Percentiles rank a stretch among this genome's conserved stretches.
Conservation (phyloP, 2,797 vertebrate species). For the Paguma larvata region DNA sequence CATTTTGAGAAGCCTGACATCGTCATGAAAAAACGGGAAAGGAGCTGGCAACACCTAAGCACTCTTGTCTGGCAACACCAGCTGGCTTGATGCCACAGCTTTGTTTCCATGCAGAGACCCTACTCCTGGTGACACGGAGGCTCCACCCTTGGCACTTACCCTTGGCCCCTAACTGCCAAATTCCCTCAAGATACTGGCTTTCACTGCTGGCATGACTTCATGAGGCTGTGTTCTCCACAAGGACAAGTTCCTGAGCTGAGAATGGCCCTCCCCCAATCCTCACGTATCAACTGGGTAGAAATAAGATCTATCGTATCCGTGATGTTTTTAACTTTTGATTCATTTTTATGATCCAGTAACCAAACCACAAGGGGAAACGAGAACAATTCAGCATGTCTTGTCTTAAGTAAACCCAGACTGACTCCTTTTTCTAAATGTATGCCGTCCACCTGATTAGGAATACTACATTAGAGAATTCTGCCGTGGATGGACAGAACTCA, state of each 20-base stretch:
- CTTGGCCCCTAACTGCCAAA: accelerated
- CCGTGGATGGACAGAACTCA: not conserved
- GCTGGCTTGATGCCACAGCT: not conserved
- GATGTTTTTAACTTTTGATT: not conserved
- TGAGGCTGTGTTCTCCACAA: not conserved
- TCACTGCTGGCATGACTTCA: not conserved
- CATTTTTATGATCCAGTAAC: not conserved
- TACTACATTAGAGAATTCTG: not conserved
- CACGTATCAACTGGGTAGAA: not conserved
- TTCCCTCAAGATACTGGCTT: not conserved
- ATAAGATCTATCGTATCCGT: not conserved
- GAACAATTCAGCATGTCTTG: not conserved
- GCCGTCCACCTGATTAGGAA: not conserved
- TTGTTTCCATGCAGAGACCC: accelerated
- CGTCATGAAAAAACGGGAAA: not conserved
- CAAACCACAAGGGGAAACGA: constrained; percentile 19
- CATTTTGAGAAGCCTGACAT: not conserved
- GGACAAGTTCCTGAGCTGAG: not conserved
- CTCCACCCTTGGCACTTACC: no score
- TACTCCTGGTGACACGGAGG: not conserved
- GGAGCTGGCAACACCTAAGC: not conserved
- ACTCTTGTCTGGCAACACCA: not conserved
- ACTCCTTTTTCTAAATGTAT: not conserved
- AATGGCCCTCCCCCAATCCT: not conserved
- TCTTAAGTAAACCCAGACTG: not conserved